A percentile compares a stretch with the other conserved stretches of the same genome.
Evolutionary conservation across 2,797 vertebrate genomes (phyloP).

Genomic region (Tapera naevia): DNA sequence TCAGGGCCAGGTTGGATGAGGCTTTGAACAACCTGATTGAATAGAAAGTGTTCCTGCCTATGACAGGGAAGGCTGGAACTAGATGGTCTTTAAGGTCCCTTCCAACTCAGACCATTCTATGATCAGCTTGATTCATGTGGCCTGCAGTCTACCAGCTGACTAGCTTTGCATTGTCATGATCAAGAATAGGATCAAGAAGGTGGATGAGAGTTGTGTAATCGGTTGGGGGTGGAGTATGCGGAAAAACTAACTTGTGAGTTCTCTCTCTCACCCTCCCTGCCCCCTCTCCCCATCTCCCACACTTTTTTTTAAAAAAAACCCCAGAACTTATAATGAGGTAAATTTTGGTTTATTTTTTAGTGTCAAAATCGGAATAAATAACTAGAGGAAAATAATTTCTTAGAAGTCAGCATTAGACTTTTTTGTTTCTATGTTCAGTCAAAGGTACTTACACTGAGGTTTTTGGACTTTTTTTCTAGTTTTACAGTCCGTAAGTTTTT

Average conservation of each 20-base stretch:
- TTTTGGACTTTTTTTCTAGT: neutral
- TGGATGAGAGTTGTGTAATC: neutral
- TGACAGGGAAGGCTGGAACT: no score
- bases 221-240: neutral
- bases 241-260: neutral
- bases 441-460: neutral
- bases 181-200: neutral
- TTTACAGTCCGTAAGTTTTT: neutral
- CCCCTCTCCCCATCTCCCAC: fast-evolving
- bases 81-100: no score
- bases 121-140: neutral
- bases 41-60: no score
- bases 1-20: no score
- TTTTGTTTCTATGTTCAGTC: neutral
- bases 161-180: neutral
- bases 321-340: neutral
- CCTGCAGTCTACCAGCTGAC: neutral
- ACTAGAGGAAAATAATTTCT: neutral
- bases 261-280: neutral
- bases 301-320: neutral
- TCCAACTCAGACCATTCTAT: no score
- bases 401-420: neutral
- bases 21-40: no score
- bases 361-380: neutral
- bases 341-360: neutral